Conservation (phyloP, 2,797 vertebrate species). For the Valencia hispanica region DNA sequence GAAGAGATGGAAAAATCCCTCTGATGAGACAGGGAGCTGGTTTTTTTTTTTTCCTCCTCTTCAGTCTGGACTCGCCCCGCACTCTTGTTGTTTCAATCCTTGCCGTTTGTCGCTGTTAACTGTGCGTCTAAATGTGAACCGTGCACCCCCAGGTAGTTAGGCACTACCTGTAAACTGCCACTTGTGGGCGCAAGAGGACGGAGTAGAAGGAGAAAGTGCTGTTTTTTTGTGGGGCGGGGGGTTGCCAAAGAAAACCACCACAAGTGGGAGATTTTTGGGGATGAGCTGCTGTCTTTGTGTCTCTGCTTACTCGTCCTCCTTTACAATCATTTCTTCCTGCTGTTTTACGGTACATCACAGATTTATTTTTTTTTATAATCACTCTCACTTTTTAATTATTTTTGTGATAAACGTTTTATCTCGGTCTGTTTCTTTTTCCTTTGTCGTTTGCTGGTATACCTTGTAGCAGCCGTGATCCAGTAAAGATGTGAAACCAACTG, state of each 20-base stretch:
- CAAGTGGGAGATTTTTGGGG: background rate
- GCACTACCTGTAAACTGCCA: conserved; percentile 42
- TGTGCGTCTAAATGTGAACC: conserved; percentile 39
- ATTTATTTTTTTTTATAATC: conserved; percentile 27
- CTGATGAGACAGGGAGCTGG: conserved; percentile 23
- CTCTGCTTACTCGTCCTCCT: background rate
- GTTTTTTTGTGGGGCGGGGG: conserved; percentile 8
- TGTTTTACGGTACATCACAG: conserved; percentile 31
- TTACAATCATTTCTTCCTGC: conserved; percentile 12
- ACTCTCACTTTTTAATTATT: conserved; percentile 42
- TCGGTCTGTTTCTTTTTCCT: conserved; percentile 34
- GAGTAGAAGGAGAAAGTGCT: background rate
- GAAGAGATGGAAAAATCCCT: conserved; percentile 33
- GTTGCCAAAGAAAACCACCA: conserved; percentile 11
- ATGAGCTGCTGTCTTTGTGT: background rate
- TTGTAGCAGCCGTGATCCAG: conserved; percentile 69
- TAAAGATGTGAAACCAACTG: conserved; percentile 73
- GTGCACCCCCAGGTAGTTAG: conserved; percentile 22
- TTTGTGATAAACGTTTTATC: conserved; percentile 44
- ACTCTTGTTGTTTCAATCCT: conserved; percentile 32
- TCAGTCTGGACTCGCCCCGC: background rate
- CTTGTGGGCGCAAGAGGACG: conserved; percentile 57
- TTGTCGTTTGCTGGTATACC: conserved; percentile 59
- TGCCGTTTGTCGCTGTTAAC: conserved; percentile 50
- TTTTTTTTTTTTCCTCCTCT: background rate